Base-by-base conservation (phyloP, 1,140 invertebrate species). In the Fopius arisanus region DNA sequence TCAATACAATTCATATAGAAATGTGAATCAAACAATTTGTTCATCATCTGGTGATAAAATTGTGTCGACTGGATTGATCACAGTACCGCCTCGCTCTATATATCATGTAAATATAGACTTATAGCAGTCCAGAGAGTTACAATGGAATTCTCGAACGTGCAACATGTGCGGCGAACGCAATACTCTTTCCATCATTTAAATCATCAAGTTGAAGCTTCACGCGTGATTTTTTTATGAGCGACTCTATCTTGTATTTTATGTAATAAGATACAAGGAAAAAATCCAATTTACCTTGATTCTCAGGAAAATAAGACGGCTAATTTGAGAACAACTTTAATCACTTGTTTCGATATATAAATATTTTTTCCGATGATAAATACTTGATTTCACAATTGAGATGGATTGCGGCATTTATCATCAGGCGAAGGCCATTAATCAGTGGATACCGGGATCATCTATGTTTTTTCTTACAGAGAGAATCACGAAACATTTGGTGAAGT, bases 391-490 rank as follows among this genome's bases (percentile, higher is more conserved):
- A 37, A 37, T 37, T 37, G 9, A 37, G 9, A 3, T 7, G 33
- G 7, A 37, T 37, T 37, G 33, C 33, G 33, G 33, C 1, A n/a
- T 37, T 19, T 66, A 33, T 66, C 12, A 28, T 6, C 26, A 23
- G 3, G 23, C 23, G 4, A 23, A 66, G 10, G 28, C 10, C n/a
- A 67, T 9, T 12, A 43, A 16, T 51, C 26, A 16, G 10, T 12
- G n/a, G n/a, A 51, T 21, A 7, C 59, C 33, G 69, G 21, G 16
- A 23, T 71, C 59, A 12, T 72, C 31, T 31, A 28, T 72, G 14
- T 43, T 70, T 70, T 59, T 62, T 59, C 29, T 70, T 70, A 19
- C 23, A 26, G 26, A 31, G 62, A 12, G 28, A 28, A 43, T 41
- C 59, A 43, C 10, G 59, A 26, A 65, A 71, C 16, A 19, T 16